These are phyloP conservation scores for Hippocampus zosterae DNA, from an alignment of 2,113 vertebrate genomes.

Conservation along the genomic window DNA sequence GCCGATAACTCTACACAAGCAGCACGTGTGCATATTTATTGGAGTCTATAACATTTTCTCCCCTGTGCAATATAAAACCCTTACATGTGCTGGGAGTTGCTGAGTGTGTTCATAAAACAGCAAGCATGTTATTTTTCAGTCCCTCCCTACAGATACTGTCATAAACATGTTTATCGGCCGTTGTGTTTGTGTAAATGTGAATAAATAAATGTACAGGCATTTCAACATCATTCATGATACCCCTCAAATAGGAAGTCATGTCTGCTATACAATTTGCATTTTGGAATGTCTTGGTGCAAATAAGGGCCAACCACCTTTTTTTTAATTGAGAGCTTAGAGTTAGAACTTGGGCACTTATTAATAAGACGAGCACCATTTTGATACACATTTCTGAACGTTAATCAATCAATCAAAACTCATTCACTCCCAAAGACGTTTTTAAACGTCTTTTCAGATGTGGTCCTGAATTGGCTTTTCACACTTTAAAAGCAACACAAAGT, in stretches of 20 bases:
- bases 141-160: slow-evolving; percentile 4
- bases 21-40: slow-evolving; percentile 69
- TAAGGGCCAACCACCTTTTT: no score
- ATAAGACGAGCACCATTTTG: no score
- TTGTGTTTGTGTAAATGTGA: slow-evolving; percentile 1
- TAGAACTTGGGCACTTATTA: no score
- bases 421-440: no score
- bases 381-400: no score
- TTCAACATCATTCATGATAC: background rate
- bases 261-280: background rate
- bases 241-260: background rate
- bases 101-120: slow-evolving; percentile 56
- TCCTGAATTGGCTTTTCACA: no score
- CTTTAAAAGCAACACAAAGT: no score
- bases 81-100: slow-evolving; percentile 47
- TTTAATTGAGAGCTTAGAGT: no score
- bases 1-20: slow-evolving; percentile 65
- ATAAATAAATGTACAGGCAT: background rate
- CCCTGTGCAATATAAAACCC: slow-evolving; percentile 60
- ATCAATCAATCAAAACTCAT: no score
- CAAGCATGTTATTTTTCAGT: slow-evolving; percentile 36
- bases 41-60: slow-evolving; percentile 61
- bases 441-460: no score
- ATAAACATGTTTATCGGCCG: slow-evolving; percentile 18
- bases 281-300: background rate